Evolutionary conservation across 2,888 invertebrate species (phyloP), one percentile per base, ranked within the genome.

Genomic region (Branchellion lobata): DNA sequence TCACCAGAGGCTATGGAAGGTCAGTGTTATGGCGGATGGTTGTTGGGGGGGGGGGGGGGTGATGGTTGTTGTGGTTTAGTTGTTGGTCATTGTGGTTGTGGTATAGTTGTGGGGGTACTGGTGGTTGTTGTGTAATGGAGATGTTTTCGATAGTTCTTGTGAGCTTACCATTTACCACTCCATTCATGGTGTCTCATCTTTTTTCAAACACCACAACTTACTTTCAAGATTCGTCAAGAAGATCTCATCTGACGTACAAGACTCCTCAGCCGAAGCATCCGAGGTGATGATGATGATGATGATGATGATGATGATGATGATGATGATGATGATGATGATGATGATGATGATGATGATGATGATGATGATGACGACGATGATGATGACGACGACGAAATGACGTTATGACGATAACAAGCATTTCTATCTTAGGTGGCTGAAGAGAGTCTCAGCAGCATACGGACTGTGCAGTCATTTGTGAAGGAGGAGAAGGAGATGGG

Each of bases 381-480:
- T 71, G 5, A 71, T 78, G 5, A 71, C 40, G 34, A 78, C 27
- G 34, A 78, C 69, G 11, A 78, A n/a, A n/a, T n/a, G n/a, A n/a
- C n/a, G n/a, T n/a, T n/a, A n/a, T n/a, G n/a, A n/a, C n/a, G n/a
- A n/a, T n/a, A n/a, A n/a, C n/a, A n/a, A n/a, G n/a, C n/a, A n/a
- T n/a, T n/a, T n/a, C n/a, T n/a, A n/a, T n/a, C n/a, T n/a, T 14
- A 88, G 88, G 87, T 89, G 1, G 95, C 95, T 0, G 96, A 96
- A 88, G 96, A 97, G 87, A 92, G 93, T 84, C 93, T 87, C 82
- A 91, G 93, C 18, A 96, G 95, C 86, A 92, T 97, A 82, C 91
- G 94, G 86, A 96, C 96, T 1, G 96, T 98, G 0, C 93, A 96
- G 88, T 92, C 93, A 34, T 96, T 98, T 87, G 93, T 93, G 24